Base-by-base conservation (phyloP, 1,140 invertebrate genomes). In the Neodiprion virginianus region DNA sequence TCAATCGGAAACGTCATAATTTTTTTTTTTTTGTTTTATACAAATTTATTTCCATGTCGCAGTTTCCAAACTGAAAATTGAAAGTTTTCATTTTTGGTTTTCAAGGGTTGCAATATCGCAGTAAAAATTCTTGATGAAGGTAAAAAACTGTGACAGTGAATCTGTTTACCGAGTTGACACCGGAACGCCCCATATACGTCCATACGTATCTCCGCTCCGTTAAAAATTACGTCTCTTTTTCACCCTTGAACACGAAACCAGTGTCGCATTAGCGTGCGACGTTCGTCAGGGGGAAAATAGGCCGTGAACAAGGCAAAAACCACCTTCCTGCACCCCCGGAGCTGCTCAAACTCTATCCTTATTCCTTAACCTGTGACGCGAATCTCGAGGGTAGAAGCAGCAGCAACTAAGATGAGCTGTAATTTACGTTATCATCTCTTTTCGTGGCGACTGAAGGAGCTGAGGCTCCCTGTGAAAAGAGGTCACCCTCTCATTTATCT, bases 381-480 rank as follows among this genome's bases (percentile, higher is more conserved):
- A 61, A 61, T 61, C 53, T 17, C n/a, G 53, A 61, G n/a, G n/a
- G 53, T 40, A 40, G 28, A 40, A 40, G 28, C 28, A 40, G 28
- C 53, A 61, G 53, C 53, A 61, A 61, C 53, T 61, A 61, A 61
- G 53, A 61, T 61, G 53, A 14, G 53, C 53, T 61, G 11, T 61
- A 61, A 61, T 61, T 61, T 61, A 61, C 53, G 53, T 61, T 61
- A 61, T 61, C 53, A 61, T 61, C 53, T 61, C 11, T 61, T 61
- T 61, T 7, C n/a, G 53, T 17, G 11, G 53, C n/a, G 53, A 4
- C 53, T 4, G 28, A 40, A 40, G 28, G 28, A 40, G 28, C 28
- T 61, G 53, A 61, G 53, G 11, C 53, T 17, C 8, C 11, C 53
- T 5, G 53, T 61, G 53, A 61, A 61, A 61, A 61, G 53, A 61